Base-by-base conservation (phyloP, 2,888 invertebrate genomes). In the Lasius platythorax region DNA sequence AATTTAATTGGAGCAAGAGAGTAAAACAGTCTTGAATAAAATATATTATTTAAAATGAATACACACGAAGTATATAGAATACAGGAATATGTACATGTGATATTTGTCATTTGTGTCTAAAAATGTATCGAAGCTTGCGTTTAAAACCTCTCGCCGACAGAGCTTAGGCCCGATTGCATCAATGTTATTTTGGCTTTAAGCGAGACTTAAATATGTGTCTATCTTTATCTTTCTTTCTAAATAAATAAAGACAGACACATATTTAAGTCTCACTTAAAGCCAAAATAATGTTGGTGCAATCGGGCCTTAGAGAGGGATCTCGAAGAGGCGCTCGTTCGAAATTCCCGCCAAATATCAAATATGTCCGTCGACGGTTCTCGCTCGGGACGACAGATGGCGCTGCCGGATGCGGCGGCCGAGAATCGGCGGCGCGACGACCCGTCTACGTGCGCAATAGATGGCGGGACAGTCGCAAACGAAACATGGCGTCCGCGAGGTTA, bases 401-500 rank as follows among this genome's bases (percentile, higher is more conserved):
- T n/a, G 1, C 6, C 12, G 58, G 18, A 4, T 1, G 72, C 15
- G 23, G 5, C 12, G 61, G 33, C 3, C 23, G 79, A 46, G 40
- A 79, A 23, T 37, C 30, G 23, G 61, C 8, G 28, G 11, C 28
- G n/a, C 8, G n/a, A 33, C 40, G 37, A 30, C 1, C n/a, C n/a
- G 9, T 78, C 78, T 78, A 43, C 11, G 28, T 2, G 30, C 30
- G 91, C 87, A 23, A 23, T 23, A 23, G 86, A 88, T 87, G 91
- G 89, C 86, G 86, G 91, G 89, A 84, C 89, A 89, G 88, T 91
- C 89, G 91, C 91, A 37, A 33, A 93, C 92, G 92, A 91, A 94
- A 94, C 92, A 94, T 94, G 94, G 94, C 94, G 94, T 93, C 93
- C 92, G 91, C 88, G 91, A 94, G 94, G 94, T 94, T 93, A 94